These are phyloP conservation scores for Basileuterus tristriatus DNA, from an alignment of 2,797 vertebrate species.

Conservation along the genomic window DNA sequence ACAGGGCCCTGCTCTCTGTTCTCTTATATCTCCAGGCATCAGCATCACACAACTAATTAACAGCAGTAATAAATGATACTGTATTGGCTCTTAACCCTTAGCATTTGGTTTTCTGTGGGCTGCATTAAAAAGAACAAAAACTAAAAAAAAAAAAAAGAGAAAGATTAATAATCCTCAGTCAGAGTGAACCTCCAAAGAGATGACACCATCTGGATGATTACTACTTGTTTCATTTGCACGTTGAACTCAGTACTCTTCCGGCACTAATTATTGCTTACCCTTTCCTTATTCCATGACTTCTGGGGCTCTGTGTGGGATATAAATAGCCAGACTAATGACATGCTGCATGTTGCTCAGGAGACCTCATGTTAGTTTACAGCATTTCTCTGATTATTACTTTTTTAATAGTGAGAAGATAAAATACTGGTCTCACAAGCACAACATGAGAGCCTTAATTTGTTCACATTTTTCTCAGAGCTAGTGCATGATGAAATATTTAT, in stretches of 20 bases:
- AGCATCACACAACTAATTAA: slow-evolving; percentile 15
- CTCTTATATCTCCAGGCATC: background rate
- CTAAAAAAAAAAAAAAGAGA: background rate
- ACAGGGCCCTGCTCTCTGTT: background rate
- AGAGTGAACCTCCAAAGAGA: slow-evolving; percentile 34
- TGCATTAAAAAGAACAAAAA: slow-evolving; percentile 18
- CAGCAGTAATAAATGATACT: slow-evolving; percentile 21
- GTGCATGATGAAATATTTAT: slow-evolving; percentile 65
- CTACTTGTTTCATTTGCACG: slow-evolving; percentile 64
- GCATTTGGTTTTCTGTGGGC: slow-evolving; percentile 26
- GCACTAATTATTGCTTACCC: slow-evolving; percentile 70
- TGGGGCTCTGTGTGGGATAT: slow-evolving; percentile 61
- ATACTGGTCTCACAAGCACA: slow-evolving; percentile 34
- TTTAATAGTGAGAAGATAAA: slow-evolving; percentile 64
- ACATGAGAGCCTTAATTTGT: slow-evolving; percentile 56
- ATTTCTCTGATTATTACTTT: slow-evolving; percentile 64
- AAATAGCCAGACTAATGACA: slow-evolving; percentile 73
- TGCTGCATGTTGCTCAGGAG: slow-evolving; percentile 57
- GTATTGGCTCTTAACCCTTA: slow-evolving; percentile 10
- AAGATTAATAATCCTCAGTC: slow-evolving; percentile 38
- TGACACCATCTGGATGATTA: slow-evolving; percentile 70
- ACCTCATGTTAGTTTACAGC: slow-evolving; percentile 56
- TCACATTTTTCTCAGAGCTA: slow-evolving; percentile 51
- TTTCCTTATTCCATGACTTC: slow-evolving; percentile 66
- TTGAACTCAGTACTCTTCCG: slow-evolving; percentile 61